Base-by-base conservation (phyloP, 2,113 vertebrate species). In the Catharus fuscescens region DNA sequence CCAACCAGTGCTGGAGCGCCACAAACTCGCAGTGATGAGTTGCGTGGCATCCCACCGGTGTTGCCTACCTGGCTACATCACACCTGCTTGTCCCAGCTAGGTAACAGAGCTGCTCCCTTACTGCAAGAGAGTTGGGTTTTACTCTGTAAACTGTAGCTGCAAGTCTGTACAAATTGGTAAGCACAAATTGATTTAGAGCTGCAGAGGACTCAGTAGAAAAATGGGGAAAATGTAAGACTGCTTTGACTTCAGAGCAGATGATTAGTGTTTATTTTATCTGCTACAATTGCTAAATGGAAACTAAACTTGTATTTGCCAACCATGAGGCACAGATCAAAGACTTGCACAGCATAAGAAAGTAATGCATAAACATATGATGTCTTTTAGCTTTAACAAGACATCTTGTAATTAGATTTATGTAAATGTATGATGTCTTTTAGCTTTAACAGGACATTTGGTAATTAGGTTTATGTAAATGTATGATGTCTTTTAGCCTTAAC, bases 381-480 rank as follows among this genome's bases (percentile, higher is more conserved):
- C 73, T 94, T 81, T 67, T 87, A 81, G 93, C 56, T 86, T 87
- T 96, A 87, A 91, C 77, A 78, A 80, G 91, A 80, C 60, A 38
- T 92, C 42, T 84, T 78, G 47, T 96, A 94, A 94, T 96, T 96
- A 94, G 90, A 52, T 95, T 96, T 96, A 89, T 96, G 96, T 92
- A 96, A 96, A 95, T 93, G 45, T 69, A 59, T 90, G 74, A 71
- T 93, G 71, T 93, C 71, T 96, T 86, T 53, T 92, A 94, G 79
- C 76, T 76, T 83, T 88, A 94, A 89, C 86, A 88, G 86, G 94
- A 86, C 91, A 73, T 74, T 59, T 50, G 52, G 86, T 97, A 94
- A 97, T 96, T 93, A 95, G 90, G 42, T 95, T 96, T 96, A 89
- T 96, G 96, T 94, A 95, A 96, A 95, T 93, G 50, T 72, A 73